Base-by-base conservation (phyloP, 2,797 vertebrate species). In the Micropoecilia bifurca region DNA sequence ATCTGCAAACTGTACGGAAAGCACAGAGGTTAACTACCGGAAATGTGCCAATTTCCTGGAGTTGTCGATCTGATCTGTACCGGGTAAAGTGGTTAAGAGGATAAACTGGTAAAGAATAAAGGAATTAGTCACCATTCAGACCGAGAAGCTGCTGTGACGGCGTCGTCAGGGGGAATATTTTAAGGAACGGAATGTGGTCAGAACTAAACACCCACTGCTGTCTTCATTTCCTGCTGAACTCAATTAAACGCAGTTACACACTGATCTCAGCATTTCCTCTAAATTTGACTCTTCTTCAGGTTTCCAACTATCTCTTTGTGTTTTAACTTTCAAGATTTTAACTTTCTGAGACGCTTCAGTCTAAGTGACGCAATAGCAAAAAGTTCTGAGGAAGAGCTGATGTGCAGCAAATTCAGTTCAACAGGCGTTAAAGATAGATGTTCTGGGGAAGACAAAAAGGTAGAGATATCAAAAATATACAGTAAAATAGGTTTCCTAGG, bases 61-160 rank as follows among this genome's bases (percentile, higher is more conserved):
- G 76, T 79, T 82, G 61, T 47, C 59, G 50, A 36, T 71, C 45
- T 36, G 68, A 69, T 61, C 74, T 41, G 55, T 46, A 74, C 18
- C 47, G 61, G 73, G 66, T 46, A 74, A 75, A 83, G 83, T 74
- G 69, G 63, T 83, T 80, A 81, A 88, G 78, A 66, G 75, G 83
- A 85, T 87, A 77, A 83, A 83, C 73, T 82, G 48, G 69, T 77
- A 45, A 68, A 74, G 83, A 77, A 81, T 83, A 79, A 91, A 85
- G 74, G 79, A 80, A 81, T 79, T 73, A 85, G 80, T 83, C 80
- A 82, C 71, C 68, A 47, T 81, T 75, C 25, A 46, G 78, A 74
- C 63, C 47, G 39, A 81, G 75, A 41, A 77, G 50, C 45, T 71
- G 76, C 76, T 36, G 71, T 69, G 55, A 48, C 57, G 30, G 36